These are phyloP conservation scores for Eulithis testata DNA, from an alignment of 2,888 invertebrate genomes.

Conservation along the genomic window DNA sequence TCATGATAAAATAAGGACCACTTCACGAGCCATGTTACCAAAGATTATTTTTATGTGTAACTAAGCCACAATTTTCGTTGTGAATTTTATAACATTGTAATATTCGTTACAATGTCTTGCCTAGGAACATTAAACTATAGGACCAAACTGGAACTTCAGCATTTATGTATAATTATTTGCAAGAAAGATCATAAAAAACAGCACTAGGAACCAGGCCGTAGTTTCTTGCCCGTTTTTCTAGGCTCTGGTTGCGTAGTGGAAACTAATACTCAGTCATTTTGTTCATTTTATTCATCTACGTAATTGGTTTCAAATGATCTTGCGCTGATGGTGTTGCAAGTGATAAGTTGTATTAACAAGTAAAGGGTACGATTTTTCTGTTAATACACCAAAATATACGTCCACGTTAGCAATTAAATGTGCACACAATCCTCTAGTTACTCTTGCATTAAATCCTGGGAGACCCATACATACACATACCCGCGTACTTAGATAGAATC, in stretches of 20 bases:
- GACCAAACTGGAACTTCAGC: too few relatives aligned
- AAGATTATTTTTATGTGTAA: conserved; percentile 60
- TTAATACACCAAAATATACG: conserved; percentile 23
- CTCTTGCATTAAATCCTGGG: conserved; percentile 36
- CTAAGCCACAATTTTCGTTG: conserved; percentile 43
- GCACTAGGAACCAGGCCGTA: too few relatives aligned
- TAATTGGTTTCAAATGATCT: too few relatives aligned
- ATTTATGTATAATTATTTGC: too few relatives aligned
- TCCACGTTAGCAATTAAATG: conserved; percentile 29
- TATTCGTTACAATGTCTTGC: conserved; percentile 3
- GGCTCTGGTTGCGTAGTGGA: too few relatives aligned
- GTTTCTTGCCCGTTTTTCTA: too few relatives aligned
- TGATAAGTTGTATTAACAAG: too few relatives aligned
- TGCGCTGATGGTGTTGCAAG: too few relatives aligned
- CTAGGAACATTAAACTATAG: not conserved
- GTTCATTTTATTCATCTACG: too few relatives aligned
- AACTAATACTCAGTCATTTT: too few relatives aligned
- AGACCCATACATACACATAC: conserved; percentile 14
- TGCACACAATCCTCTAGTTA: conserved; percentile 27
- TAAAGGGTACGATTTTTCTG: not conserved
- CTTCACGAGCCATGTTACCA: conserved; percentile 55
- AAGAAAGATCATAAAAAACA: too few relatives aligned
- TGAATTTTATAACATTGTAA: conserved; percentile 13
- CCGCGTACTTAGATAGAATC: conserved; percentile 13
- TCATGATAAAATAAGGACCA: conserved; percentile 70